Base-by-base conservation (phyloP, 2,113 vertebrate genomes). In the Platysternon megacephalum region DNA sequence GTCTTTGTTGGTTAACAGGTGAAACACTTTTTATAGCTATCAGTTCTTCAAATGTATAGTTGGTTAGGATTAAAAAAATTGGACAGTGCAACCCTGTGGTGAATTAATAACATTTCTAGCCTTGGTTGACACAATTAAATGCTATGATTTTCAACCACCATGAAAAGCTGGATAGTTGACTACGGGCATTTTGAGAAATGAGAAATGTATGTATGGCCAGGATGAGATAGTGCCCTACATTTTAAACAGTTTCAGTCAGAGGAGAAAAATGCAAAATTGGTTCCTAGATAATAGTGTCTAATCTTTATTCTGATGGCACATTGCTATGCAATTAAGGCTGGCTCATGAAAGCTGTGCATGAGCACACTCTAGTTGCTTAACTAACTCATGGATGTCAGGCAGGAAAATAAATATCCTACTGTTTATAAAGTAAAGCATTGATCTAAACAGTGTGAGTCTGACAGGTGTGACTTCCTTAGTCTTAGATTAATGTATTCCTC, bases 241-340 rank as follows among this genome's bases (percentile, higher is more conserved):
- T 98, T 98, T 98, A 98, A 98, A 98, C 97, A 98, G 97, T 94
- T 97, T 97, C 85, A 96, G 98, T 98, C 98, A 98, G 97, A 98
- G 96, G 96, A 98, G 95, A 98, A 98, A 98, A 98, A 98, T 98
- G 98, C 97, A 95, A 97, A 98, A 97, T 88, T 91, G 96, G 97
- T 97, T 98, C 91, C 95, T 96, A 91, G 98, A 96, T 98, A 98
- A 98, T 97, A 96, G 97, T 88, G 96, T 92, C 96, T 97, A 96
- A 97, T 97, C 97, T 97, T 97, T 95, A 96, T 97, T 98, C 98
- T 98, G 97, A 98, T 95, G 96, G 97, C 11, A 29, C 89, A 86
- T 55, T 88, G 96, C 96, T 96, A 90, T 97, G 96, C 96, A 98
- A 97, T 98, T 98, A 98, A 97, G 96, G 90, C 92, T 96, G 95